Evolutionary conservation across 2,888 invertebrate species (phyloP).

Genomic region (Trichogramma evanescens): DNA sequence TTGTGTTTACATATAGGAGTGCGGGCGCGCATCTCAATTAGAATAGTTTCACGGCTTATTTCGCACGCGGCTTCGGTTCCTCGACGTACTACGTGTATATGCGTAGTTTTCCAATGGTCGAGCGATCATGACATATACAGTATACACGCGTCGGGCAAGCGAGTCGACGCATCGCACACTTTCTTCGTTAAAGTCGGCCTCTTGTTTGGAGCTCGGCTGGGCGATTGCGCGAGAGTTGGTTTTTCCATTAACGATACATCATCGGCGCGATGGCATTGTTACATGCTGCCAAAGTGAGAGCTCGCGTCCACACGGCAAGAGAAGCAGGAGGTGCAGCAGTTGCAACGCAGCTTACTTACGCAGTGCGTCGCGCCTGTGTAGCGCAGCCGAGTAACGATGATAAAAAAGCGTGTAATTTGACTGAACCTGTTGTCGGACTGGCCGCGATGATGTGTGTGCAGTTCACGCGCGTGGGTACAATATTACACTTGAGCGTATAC

Average conservation of each 20-base stretch:
- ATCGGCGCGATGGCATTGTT: not conserved
- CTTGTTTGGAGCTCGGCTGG: not conserved
- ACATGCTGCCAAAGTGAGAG: not conserved
- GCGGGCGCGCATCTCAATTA: slow-evolving; percentile 31
- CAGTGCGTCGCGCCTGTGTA: not conserved
- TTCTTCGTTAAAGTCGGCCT: slow-evolving; percentile 2
- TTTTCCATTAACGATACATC: slow-evolving; percentile 7
- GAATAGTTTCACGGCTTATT: slow-evolving; percentile 38
- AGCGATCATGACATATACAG: too few species aligned
- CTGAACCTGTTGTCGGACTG: not conserved
- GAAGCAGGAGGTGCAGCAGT: too few species aligned
- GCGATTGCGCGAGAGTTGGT: not conserved
- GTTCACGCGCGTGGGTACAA: too few species aligned
- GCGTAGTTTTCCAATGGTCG: slow-evolving; percentile 5
- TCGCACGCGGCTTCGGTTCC: slow-evolving; percentile 21
- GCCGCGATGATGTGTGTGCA: too few species aligned
- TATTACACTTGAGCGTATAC: not conserved
- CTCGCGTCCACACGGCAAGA: not conserved
- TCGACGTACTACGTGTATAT: not conserved
- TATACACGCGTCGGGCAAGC: not conserved
- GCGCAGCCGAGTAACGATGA: not conserved
- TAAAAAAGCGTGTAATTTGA: not conserved
- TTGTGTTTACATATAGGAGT: not conserved
- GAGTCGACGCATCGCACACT: not conserved
- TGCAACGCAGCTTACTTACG: too few species aligned